Conservation (phyloP, 2,888 invertebrate genomes). For the Serrognathus titanus region DNA sequence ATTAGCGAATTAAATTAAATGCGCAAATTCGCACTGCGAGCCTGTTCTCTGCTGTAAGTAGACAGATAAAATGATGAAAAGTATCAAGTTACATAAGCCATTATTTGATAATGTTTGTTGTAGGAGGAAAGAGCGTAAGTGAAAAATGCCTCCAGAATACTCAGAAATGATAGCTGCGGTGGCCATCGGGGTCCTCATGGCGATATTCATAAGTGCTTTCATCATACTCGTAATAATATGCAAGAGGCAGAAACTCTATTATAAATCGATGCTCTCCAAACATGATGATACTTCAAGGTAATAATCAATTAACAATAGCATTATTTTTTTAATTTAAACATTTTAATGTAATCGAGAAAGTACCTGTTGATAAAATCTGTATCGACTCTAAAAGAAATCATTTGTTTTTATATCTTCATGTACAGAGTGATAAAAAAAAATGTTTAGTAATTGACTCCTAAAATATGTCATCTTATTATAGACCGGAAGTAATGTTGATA, state of each 20-base stretch:
- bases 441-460: neutral
- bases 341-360: too few relatives aligned
- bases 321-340: too few relatives aligned
- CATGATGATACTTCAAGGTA: conserved; percentile 37
- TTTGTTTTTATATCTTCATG: too few relatives aligned
- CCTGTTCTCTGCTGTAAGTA: too few relatives aligned
- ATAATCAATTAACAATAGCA: neutral
- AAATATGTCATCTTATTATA: conserved; percentile 23
- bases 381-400: too few relatives aligned
- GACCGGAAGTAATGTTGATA: conserved; percentile 56
- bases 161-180: conserved; percentile 68
- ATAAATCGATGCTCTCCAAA: conserved; percentile 34
- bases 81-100: too few relatives aligned
- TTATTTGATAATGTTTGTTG: neutral
- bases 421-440: too few relatives aligned
- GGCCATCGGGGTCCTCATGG: conserved; percentile 63
- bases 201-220: conserved; percentile 66
- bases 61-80: too few relatives aligned
- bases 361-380: too few relatives aligned
- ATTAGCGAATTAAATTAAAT: too few relatives aligned
- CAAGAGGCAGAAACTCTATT: conserved; percentile 53
- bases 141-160: conserved; percentile 46
- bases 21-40: too few relatives aligned
- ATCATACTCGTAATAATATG: conserved; percentile 63
- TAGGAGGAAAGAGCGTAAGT: neutral